Evolutionary conservation across 2,888 invertebrate genomes (phyloP).

Genomic region (Linhomoeus sp.): DNA sequence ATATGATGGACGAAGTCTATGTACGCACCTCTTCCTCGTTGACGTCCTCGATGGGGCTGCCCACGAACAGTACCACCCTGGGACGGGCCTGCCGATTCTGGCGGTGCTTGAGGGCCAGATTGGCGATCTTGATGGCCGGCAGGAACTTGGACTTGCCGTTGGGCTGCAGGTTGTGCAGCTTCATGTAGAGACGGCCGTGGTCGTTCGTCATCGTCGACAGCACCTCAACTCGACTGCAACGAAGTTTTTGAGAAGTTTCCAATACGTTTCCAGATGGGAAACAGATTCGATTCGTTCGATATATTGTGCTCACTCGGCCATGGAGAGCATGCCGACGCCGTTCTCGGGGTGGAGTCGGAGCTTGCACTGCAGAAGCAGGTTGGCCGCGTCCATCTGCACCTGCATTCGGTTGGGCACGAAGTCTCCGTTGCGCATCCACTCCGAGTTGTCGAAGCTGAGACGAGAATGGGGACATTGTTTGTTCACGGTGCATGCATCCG

Average conservation of each 20-base stretch:
- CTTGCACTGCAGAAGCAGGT: slow-evolving; percentile 89
- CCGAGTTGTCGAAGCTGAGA: slow-evolving; percentile 98
- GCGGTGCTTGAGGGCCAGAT: slow-evolving; percentile 82
- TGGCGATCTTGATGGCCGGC: slow-evolving; percentile 21
- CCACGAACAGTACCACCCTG: slow-evolving; percentile 93
- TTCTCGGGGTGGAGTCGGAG: slow-evolving; percentile 94
- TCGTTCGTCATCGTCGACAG: slow-evolving; percentile 88
- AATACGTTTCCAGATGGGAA: no score
- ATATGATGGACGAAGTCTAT: no score
- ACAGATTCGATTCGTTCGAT: no score
- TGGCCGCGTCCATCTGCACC: slow-evolving; percentile 96
- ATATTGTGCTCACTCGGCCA: slow-evolving; percentile 16
- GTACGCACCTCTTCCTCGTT: slow-evolving; percentile 57
- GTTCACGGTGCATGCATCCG: no score
- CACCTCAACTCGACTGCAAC: slow-evolving; percentile 41
- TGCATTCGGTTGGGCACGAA: slow-evolving; percentile 88
- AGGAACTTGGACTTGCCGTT: slow-evolving; percentile 15
- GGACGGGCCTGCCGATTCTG: slow-evolving; percentile 96
- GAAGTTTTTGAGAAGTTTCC: no score
- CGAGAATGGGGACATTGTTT: no score
- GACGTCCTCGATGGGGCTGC: slow-evolving; percentile 67
- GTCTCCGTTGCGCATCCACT: slow-evolving; percentile 98
- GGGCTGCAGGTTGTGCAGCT: slow-evolving; percentile 52
- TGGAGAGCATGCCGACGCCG: slow-evolving; percentile 65
- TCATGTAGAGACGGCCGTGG: slow-evolving; percentile 77